phyloP scores from a whole-genome alignment of 2,888 invertebrate species.

The Acanthoscelides obtectus region DNA sequence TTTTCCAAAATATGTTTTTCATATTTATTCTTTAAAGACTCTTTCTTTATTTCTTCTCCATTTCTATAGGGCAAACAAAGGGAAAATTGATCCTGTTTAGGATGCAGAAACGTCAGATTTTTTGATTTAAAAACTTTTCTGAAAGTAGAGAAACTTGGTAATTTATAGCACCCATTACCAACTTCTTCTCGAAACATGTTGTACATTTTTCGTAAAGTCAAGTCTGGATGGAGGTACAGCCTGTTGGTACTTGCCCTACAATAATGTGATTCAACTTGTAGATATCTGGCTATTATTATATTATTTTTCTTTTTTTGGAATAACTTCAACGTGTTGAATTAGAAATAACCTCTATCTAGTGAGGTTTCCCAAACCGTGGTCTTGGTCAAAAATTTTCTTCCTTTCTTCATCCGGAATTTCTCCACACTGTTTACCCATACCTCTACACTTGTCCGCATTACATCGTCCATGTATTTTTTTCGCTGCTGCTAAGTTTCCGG shows the following conservation, averaged over 20 bases:
- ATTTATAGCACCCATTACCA: conserved; percentile 5
- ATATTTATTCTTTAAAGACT: conserved; percentile 18
- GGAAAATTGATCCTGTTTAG: conserved; percentile 26
- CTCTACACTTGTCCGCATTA: too few relatives aligned
- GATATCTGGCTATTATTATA: conserved; percentile 10
- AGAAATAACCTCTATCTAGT: too few relatives aligned
- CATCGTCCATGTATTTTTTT: too few relatives aligned
- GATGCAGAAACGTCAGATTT: background rate
- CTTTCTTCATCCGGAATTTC: too few relatives aligned
- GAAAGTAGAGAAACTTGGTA: conserved; percentile 17
- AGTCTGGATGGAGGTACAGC: conserved; percentile 12
- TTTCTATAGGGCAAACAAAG: conserved; percentile 19
- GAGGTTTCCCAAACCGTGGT: too few relatives aligned
- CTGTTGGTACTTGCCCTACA: conserved; percentile 11
- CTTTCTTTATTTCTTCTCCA: conserved; percentile 16
- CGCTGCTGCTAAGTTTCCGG: too few relatives aligned
- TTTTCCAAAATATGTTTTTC: conserved; percentile 23
- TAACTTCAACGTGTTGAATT: too few relatives aligned
- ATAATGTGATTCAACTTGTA: conserved; percentile 16
- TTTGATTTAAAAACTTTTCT: conserved; percentile 16
- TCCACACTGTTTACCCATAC: too few relatives aligned
- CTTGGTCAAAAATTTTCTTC: too few relatives aligned
- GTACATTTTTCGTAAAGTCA: conserved; percentile 20
- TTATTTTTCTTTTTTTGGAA: too few relatives aligned
- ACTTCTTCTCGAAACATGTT: background rate